Evolutionary conservation across 2,888 invertebrate species (phyloP).

Genomic region (Thymelicus lineola): DNA sequence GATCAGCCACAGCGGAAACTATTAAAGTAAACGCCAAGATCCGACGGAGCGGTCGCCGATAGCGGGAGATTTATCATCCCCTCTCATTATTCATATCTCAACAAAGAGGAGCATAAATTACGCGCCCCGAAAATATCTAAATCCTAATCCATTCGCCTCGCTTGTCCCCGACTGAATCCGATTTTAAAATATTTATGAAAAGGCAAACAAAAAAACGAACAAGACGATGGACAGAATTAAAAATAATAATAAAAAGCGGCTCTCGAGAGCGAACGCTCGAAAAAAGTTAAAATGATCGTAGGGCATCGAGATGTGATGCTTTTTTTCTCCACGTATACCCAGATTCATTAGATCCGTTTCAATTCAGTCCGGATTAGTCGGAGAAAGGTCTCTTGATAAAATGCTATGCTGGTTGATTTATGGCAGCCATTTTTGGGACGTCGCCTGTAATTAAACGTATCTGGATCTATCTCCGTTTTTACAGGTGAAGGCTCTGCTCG

Average conservation of each 20-base stretch:
- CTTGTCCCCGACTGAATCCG: conserved; percentile 81
- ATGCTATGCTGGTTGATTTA: conserved; percentile 79
- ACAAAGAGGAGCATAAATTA: conserved; percentile 82
- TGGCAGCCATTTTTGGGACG: conserved; percentile 69
- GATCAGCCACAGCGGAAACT: conserved; percentile 57
- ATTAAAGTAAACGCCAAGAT: conserved; percentile 53
- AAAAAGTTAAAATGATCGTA: conserved; percentile 83
- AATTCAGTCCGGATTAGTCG: conserved; percentile 81
- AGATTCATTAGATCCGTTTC: conserved; percentile 83
- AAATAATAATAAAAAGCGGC: conserved; percentile 73
- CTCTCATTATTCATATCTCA: conserved; percentile 81
- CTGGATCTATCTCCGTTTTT: conserved; percentile 61
- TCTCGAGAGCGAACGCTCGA: conserved; percentile 73
- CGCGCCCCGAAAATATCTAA: conserved; percentile 82
- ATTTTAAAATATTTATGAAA: conserved; percentile 85
- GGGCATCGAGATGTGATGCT: conserved; percentile 74
- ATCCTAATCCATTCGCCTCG: conserved; percentile 83
- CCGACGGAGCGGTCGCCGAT: conserved; percentile 57
- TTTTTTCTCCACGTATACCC: conserved; percentile 70
- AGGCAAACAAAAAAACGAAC: conserved; percentile 70
- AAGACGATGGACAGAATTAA: conserved; percentile 78
- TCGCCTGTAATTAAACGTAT: conserved; percentile 75
- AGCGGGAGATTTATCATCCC: conserved; percentile 66
- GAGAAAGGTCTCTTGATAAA: conserved; percentile 79
- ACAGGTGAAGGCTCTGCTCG: conserved; percentile 40